Evolutionary conservation across 2,113 vertebrate species (phyloP), one percentile per base, ranked within the genome.

Genomic region (Reinhardtius hippoglossoides): DNA sequence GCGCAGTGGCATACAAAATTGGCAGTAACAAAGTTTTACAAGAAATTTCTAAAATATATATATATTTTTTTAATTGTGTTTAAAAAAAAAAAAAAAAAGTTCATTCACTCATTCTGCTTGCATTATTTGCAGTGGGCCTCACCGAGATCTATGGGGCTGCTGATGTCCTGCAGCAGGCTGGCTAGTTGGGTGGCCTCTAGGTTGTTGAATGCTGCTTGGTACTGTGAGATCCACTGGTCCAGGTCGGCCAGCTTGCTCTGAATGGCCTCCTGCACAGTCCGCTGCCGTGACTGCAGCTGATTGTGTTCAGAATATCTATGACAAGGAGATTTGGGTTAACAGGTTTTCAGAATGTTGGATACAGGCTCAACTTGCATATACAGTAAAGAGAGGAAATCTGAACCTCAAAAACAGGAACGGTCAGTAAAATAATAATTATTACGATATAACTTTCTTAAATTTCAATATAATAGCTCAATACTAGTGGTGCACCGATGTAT

Each of bases 161-260:
- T 99, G 16, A 99, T 99, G 92, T 99, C 98, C 90, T 99, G 97
- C 85, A 99, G 96, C 57, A 99, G 95, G 87, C 96, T 97, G 89
- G 97, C 98, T 42, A 99, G 96, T 83, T 99, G 97, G 0, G 97
- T 96, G 73, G 97, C 98, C 87, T 99, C 98, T 87, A 99, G 92
- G 69, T 96, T 98, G 86, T 67, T 94, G 78, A 99, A 99, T 0
- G 98, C 98, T n/a, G 97, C 96, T 87, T 99, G 97, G 84, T 99
- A 99, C 87, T 99, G 98, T 3, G 96, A 96, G 84, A 98, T 96
- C 97, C 96, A 99, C 84, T 98, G 97, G 82, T 99, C 97, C 88
- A 99, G 95, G 81, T 99, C 98, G 3, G 96, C 95, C 84, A 99
- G 92, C 87, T 99, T 99, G 90, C 96, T 95, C 91, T 97, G 96